Conservation (phyloP, 1,140 invertebrate genomes). For the Penaeus chinensis region DNA sequence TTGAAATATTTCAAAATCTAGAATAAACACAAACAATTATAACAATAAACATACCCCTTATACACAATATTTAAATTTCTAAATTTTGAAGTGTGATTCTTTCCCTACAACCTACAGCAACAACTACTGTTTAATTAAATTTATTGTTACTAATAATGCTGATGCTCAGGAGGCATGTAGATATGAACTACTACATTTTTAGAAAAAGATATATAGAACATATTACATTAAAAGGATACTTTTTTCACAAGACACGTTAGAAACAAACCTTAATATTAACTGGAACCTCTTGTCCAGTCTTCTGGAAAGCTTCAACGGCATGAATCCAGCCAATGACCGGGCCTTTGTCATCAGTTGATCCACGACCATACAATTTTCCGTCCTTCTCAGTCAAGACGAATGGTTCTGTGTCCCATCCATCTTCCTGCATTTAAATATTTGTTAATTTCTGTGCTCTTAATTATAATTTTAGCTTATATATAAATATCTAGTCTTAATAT, state of each 20-base stretch:
- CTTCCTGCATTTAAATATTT: slow-evolving; percentile 72
- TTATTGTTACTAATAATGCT: too few species aligned
- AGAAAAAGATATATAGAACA: too few species aligned
- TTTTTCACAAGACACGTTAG: slow-evolving; percentile 26
- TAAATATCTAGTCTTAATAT: neutral
- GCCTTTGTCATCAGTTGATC: slow-evolving; percentile 95
- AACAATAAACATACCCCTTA: too few species aligned
- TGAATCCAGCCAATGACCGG: slow-evolving; percentile 94
- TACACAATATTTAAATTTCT: too few species aligned
- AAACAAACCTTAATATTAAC: slow-evolving; percentile 87
- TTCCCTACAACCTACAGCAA: too few species aligned
- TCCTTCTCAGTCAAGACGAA: slow-evolving; percentile 89
- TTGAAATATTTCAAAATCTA: too few species aligned
- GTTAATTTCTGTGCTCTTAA: neutral
- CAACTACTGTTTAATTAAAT: too few species aligned
- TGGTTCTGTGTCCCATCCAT: slow-evolving; percentile 97
- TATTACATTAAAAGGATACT: neutral
- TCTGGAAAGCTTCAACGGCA: slow-evolving; percentile 89
- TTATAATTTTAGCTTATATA: neutral
- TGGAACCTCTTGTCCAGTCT: slow-evolving; percentile 78
- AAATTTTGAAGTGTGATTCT: too few species aligned
- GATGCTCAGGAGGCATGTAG: too few species aligned
- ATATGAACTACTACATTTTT: too few species aligned
- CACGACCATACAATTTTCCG: slow-evolving; percentile 92
- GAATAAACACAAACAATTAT: too few species aligned